These are phyloP conservation scores for Heteropelma amictum DNA, from an alignment of 2,888 invertebrate species.

Conservation along the genomic window DNA sequence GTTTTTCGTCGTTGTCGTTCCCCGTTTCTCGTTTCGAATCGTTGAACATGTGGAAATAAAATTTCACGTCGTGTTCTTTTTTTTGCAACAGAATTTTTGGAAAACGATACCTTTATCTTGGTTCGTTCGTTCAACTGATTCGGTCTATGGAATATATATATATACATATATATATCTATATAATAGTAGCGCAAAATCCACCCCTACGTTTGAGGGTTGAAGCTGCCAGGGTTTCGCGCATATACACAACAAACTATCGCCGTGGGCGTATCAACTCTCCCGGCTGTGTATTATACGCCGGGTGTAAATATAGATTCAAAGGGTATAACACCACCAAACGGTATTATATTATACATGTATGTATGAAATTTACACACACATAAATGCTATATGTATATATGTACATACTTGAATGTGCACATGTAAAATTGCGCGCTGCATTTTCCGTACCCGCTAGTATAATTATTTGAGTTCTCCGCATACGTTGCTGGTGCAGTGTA, in stretches of 20 bases:
- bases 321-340: conserved; percentile 47
- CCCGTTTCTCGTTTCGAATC: not conserved
- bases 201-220: not conserved
- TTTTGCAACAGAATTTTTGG: conserved; percentile 22
- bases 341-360: conserved; percentile 21
- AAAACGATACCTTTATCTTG: conserved; percentile 8
- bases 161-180: not conserved
- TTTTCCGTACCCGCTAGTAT: conserved; percentile 38
- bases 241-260: conserved; percentile 27
- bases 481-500: conserved; percentile 4
- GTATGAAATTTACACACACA: not conserved
- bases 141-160: not conserved
- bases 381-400: not conserved
- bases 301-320: conserved; percentile 54
- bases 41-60: conserved; percentile 5
- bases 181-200: not conserved
- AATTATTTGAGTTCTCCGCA: conserved; percentile 52
- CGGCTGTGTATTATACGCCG: conserved; percentile 52
- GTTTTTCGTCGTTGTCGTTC: not conserved
- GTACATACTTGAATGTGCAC: conserved; percentile 4
- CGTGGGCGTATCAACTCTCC: conserved; percentile 48
- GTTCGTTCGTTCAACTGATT: conserved; percentile 6
- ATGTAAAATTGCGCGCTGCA: conserved; percentile 5
- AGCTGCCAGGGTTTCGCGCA: conserved; percentile 24
- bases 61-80: not conserved